Percentiles rank a stretch among this genome's conserved stretches.
These are phyloP conservation scores for Anolis apletophallus DNA, from an alignment of 2,797 vertebrate genomes.

Conservation along the genomic window DNA sequence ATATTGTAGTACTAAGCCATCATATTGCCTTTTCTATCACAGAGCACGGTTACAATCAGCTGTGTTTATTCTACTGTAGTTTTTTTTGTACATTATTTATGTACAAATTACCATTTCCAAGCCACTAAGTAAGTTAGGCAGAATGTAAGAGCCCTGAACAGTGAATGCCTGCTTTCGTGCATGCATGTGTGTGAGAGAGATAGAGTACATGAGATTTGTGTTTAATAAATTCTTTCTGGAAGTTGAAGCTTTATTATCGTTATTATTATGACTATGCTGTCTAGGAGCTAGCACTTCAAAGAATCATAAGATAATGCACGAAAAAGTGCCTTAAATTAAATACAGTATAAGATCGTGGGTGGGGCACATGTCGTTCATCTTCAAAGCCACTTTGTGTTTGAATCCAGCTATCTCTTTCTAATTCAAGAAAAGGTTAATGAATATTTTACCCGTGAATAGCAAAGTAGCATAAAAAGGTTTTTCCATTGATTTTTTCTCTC, in stretches of 20 bases:
- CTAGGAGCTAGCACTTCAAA: background rate
- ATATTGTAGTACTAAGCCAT: background rate
- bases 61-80: constrained; percentile 12
- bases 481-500: background rate
- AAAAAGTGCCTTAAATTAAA: background rate
- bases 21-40: constrained; percentile 2
- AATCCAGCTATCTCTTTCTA: constrained; percentile 9
- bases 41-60: background rate
- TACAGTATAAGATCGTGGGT: background rate
- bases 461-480: too few relatives aligned
- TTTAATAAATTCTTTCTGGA: background rate
- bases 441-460: too few relatives aligned
- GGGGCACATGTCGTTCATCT: fast-evolving
- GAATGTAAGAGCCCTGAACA: background rate
- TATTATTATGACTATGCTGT: background rate
- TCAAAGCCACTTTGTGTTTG: background rate
- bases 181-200: too few relatives aligned
- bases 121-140: background rate
- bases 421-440: constrained; percentile 5
- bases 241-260: background rate
- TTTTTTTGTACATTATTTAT: constrained; percentile 2
- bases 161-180: background rate
- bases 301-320: background rate
- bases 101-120: background rate
- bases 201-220: background rate